Evolutionary conservation across 2,113 vertebrate genomes (phyloP), one percentile per base, ranked within the genome.

Genomic region (Chlorocebus sabaeus): DNA sequence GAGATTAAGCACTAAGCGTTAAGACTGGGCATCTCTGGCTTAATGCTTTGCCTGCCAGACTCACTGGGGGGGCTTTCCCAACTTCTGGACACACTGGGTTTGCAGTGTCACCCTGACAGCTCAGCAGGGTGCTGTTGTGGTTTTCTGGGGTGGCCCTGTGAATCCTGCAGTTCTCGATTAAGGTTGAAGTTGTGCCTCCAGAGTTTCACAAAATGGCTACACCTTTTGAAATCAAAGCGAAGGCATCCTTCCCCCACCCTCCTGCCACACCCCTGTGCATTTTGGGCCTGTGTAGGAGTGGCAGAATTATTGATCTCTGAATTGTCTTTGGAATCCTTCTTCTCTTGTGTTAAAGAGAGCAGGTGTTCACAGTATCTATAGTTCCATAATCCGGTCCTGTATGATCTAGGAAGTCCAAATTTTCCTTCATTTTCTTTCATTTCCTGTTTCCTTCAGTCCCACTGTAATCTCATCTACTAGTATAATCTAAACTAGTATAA

Each of bases 171-270:
- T 52, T 85, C 9, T 64, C 57, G 27, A 16, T 87, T 50, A 27
- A 2, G 9, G 25, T 32, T n/a, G n/a, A 73, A n/a, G 25, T 20
- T 10, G 25, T 43, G 3, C 5, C 8, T 1, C 8, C 25, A 43
- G 14, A 14, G 25, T 5, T 43, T 16, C 2, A 5, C 12, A 75
- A 27, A 11, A 40, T 22, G 25, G 32, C 25, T 16, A 27, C 10
- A 57, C 4, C 10, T 30, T 89, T 59, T 2, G n/a, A 75, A 57
- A 57, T 32, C 16, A 9, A 75, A 16, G 25, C 7, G 2, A 8
- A 27, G 6, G 25, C 5, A 43, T 4, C 25, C 38, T n/a, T 27
- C 7, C 22, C 5, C 27, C 23, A 40, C 48, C 48, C 16, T 30
- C 7, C 8, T 2, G 27, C 61, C 61, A 27, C 27, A 64, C 5